These are phyloP conservation scores for Tinea pellionella DNA, from an alignment of 2,888 invertebrate genomes.

Conservation along the genomic window DNA sequence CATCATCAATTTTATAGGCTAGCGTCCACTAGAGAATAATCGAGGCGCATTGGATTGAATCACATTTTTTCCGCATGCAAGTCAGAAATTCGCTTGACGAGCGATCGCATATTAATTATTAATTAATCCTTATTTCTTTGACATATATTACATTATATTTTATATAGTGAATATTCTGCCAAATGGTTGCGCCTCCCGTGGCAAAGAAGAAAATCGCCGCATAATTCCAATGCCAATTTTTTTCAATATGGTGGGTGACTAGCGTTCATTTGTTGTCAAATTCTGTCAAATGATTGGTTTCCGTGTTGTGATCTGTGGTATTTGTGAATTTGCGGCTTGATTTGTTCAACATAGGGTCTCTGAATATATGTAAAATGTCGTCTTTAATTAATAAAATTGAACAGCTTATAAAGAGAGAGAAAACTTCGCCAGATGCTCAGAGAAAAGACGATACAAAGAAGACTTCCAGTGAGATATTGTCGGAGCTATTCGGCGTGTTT, in stretches of 20 bases:
- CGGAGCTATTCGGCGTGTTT: slow-evolving; percentile 83
- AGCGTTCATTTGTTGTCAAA: neutral
- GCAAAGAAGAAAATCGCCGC: too few species aligned
- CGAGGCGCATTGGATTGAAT: too few species aligned
- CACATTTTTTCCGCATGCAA: too few species aligned
- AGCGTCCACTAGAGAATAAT: too few species aligned
- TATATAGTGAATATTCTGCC: too few species aligned
- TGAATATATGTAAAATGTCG: slow-evolving; percentile 17
- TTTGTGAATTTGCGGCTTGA: neutral
- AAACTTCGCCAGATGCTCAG: slow-evolving; percentile 53
- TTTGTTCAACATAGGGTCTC: too few species aligned
- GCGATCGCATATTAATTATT: too few species aligned
- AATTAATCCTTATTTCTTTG: too few species aligned
- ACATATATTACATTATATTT: too few species aligned
- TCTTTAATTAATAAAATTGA: slow-evolving; percentile 58
- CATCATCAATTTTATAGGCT: too few species aligned
- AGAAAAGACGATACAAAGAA: slow-evolving; percentile 62
- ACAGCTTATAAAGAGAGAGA: slow-evolving; percentile 54
- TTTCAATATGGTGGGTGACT: neutral
- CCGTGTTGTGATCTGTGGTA: neutral
- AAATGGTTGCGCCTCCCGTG: too few species aligned
- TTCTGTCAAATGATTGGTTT: neutral
- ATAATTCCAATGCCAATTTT: neutral
- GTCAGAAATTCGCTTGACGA: too few species aligned
- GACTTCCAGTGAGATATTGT: slow-evolving; percentile 83